Evolutionary conservation across 2,888 invertebrate species (phyloP), one percentile per base, ranked within the genome.

Genomic region (Bhutanitis thaidina): DNA sequence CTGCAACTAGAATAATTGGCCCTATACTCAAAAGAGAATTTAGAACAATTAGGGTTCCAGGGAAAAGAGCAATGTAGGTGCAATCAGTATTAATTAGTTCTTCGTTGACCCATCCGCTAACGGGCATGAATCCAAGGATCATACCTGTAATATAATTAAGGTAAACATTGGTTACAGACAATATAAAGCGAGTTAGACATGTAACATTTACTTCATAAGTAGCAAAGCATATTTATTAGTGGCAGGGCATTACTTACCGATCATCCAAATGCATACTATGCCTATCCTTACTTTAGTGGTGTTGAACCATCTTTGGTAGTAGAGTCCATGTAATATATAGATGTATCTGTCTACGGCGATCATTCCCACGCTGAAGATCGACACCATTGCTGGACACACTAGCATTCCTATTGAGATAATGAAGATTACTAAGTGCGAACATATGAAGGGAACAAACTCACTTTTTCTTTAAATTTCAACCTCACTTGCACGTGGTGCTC

Each of bases 291-390:
- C 92, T 58, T 91, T 81, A 1, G 81, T 88, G 0, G 92, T 91
- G 58, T 89, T 92, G 43, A 92, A 88, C 90, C 91, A 92, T 49
- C 88, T 79, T 65, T 92, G 91, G 62, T 93, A 93, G 65, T 92
- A 90, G 12, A 93, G 69, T 0, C 93, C 93, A 60, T 93, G 91
- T 0, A 93, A 71, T 39, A 93, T 93, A 67, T 92, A 93, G 38
- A 93, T 85, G 62, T 91, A 93, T 27, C 93, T 80, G 62, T 93
- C 93, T 0, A 93, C 76, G 1, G 92, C 93, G 25, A 93, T 92
- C 8, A 93, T 70, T 0, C 91, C 92, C 3, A 93, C 91, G 43
- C 91, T 92, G 69, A 92, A 92, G 53, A 93, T 91, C 0, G 93
- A 93, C 8, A 92, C 91, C 67, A 93, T 77, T 0, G 92, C 91